Conservation (phyloP, 1,140 invertebrate species). For the Ridgeia piscesae region DNA sequence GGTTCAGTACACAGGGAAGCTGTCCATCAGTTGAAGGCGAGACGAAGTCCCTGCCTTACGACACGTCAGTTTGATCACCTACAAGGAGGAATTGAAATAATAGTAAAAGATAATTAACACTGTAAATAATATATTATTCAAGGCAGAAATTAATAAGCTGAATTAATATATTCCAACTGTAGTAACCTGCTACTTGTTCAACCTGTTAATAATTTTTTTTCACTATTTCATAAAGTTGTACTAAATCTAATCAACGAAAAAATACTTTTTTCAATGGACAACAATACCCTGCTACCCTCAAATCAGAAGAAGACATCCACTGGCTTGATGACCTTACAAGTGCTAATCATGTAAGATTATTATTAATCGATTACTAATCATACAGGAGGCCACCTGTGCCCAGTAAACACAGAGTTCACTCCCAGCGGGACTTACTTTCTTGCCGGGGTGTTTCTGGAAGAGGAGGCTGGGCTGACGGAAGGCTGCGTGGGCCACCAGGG, state of each 20-base stretch:
- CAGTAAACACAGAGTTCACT: neutral
- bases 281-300: neutral
- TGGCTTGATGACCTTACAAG: neutral
- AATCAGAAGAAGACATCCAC: constrained; percentile 24
- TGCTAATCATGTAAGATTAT: neutral
- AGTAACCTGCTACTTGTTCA: too few relatives aligned
- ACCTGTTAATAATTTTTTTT: too few relatives aligned
- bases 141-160: constrained; percentile 3
- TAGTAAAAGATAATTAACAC: too few relatives aligned
- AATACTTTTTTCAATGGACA: too few relatives aligned
- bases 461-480: constrained; percentile 39
- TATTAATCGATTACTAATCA: neutral
- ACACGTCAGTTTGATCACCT: constrained; percentile 27
- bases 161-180: too few relatives aligned
- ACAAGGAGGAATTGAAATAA: constrained; percentile 21
- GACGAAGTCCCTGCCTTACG: constrained; percentile 25
- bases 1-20: constrained; percentile 17
- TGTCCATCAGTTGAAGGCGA: constrained; percentile 24
- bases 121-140: neutral
- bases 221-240: too few relatives aligned
- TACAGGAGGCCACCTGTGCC: neutral
- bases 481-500: constrained; percentile 43
- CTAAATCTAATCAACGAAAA: too few relatives aligned
- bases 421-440: constrained; percentile 36
- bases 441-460: constrained; percentile 43